Conservation (phyloP, 2,113 vertebrate species). For the Arvicanthis niloticus region DNA sequence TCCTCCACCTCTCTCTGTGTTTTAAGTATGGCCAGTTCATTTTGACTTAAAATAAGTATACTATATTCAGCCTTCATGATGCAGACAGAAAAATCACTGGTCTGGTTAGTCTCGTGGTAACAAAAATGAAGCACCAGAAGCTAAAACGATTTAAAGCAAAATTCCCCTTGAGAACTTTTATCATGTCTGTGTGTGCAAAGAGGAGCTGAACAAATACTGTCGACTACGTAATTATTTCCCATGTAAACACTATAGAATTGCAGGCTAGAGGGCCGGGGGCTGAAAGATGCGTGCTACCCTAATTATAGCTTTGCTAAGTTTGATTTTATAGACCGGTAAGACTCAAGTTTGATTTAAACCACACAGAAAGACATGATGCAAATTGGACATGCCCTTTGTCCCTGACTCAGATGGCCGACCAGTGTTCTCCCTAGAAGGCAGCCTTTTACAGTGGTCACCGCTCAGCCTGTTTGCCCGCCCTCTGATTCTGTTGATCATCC, state of each 20-base stretch:
- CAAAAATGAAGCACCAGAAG: constrained; percentile 48
- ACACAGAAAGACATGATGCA: constrained; percentile 45
- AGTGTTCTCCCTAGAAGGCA: neutral
- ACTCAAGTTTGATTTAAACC: constrained; percentile 56
- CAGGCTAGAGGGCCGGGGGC: neutral
- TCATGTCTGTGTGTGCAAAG: neutral
- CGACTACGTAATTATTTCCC: constrained; percentile 52
- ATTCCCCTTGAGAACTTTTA: constrained; percentile 41
- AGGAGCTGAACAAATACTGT: constrained; percentile 28
- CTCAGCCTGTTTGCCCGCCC: neutral
- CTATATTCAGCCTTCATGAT: constrained; percentile 70
- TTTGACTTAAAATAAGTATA: constrained; percentile 73
- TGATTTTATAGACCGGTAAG: constrained; percentile 52
- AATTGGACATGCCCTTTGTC: constrained; percentile 35
- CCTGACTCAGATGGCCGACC: neutral
- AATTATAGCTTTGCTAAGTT: constrained; percentile 59
- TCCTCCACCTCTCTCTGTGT: constrained; percentile 37
- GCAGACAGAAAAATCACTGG: constrained; percentile 79
- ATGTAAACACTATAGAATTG: constrained; percentile 60
- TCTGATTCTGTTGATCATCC: neutral
- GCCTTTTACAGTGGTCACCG: neutral
- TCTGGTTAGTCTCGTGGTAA: constrained; percentile 40
- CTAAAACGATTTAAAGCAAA: constrained; percentile 64
- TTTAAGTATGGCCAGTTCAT: constrained; percentile 59
- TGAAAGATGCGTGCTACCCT: constrained; percentile 62